phyloP scores from a whole-genome alignment of 2,797 vertebrate genomes.

The Cossypha heuglini region DNA sequence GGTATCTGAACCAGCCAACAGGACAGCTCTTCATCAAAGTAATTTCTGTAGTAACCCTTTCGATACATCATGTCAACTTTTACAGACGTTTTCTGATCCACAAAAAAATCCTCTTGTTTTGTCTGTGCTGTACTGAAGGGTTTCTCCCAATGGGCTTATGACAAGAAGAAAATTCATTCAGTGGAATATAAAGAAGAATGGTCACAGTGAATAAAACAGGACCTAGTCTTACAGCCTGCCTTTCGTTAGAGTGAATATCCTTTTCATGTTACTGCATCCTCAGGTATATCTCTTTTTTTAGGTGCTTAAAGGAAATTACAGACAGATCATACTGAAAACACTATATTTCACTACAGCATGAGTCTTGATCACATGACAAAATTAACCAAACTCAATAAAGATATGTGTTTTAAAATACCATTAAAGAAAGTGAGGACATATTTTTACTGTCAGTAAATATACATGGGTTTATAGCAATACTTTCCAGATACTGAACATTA shows the following conservation, averaged over 20 bases:
- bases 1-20: constrained; percentile 79
- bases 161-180: neutral
- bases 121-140: constrained; percentile 49
- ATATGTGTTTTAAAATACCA: neutral
- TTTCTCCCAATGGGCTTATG: constrained; percentile 65
- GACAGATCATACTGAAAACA: neutral
- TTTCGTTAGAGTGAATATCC: neutral
- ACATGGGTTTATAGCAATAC: neutral
- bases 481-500: neutral
- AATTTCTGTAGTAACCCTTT: constrained; percentile 71
- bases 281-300: neutral
- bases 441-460: neutral
- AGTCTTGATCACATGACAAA: neutral
- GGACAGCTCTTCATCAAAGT: constrained; percentile 75
- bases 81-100: constrained; percentile 74
- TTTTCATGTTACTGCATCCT: neutral
- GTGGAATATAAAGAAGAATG: neutral
- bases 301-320: neutral
- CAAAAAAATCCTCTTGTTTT: constrained; percentile 67
- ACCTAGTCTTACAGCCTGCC: neutral
- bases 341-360: neutral
- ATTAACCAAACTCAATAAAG: neutral
- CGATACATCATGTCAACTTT: constrained; percentile 87
- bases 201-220: neutral
- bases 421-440: neutral